A percentile compares a stretch with the other conserved stretches of the same genome.
These are phyloP conservation scores for Mechanitis mazaeus DNA, from an alignment of 2,888 invertebrate species.

Conservation along the genomic window DNA sequence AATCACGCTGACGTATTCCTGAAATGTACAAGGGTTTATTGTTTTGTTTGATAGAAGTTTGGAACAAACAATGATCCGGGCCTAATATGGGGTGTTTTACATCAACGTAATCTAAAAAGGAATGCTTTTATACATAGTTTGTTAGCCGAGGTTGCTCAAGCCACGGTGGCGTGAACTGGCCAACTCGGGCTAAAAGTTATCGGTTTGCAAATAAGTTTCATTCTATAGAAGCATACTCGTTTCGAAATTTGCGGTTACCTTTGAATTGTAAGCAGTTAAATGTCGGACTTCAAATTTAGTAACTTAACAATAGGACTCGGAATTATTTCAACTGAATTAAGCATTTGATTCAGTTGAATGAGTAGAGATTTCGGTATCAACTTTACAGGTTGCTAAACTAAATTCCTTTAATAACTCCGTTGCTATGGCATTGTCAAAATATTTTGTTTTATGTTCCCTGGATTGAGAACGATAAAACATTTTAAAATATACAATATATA, in stretches of 20 bases:
- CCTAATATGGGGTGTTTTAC: slow-evolving; percentile 27
- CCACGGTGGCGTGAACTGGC: slow-evolving; percentile 52
- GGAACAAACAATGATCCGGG: slow-evolving; percentile 26
- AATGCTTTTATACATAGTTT: slow-evolving; percentile 63
- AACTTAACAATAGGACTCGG: slow-evolving; percentile 73
- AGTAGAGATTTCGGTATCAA: slow-evolving; percentile 63
- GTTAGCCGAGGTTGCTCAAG: slow-evolving; percentile 45
- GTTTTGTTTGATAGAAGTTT: slow-evolving; percentile 29
- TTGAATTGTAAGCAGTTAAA: slow-evolving; percentile 75
- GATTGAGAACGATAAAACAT: slow-evolving; percentile 11
- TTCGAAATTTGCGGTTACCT: slow-evolving; percentile 73
- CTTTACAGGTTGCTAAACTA: slow-evolving; percentile 62
- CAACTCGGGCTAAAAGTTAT: slow-evolving; percentile 66
- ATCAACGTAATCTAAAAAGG: slow-evolving; percentile 38
- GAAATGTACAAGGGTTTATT: slow-evolving; percentile 26
- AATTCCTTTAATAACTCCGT: slow-evolving; percentile 58
- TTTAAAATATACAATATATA: neutral
- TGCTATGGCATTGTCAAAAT: slow-evolving; percentile 51
- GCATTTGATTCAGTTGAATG: slow-evolving; percentile 65
- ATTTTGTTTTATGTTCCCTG: slow-evolving; percentile 38
- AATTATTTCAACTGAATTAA: slow-evolving; percentile 72
- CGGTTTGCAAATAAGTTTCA: slow-evolving; percentile 71
- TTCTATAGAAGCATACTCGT: slow-evolving; percentile 68
- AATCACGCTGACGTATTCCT: slow-evolving; percentile 18
- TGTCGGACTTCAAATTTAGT: slow-evolving; percentile 70